Conservation (phyloP, 2,797 vertebrate genomes). For the Botia almorhae region DNA sequence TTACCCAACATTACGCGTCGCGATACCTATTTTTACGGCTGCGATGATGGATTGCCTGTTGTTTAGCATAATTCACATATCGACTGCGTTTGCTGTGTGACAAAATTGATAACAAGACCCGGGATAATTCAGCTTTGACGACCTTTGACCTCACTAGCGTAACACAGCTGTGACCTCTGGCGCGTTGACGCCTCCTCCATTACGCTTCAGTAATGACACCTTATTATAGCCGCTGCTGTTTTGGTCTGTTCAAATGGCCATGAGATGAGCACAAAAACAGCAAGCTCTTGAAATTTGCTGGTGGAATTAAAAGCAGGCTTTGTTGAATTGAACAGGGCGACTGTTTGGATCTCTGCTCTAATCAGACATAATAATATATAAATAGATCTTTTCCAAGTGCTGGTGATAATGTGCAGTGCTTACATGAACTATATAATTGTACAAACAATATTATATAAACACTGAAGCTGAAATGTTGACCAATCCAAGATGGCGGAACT, state of each 20-base stretch:
- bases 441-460: neutral
- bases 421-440: neutral
- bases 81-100: slow-evolving; percentile 24
- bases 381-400: neutral
- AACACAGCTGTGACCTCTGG: slow-evolving; percentile 61
- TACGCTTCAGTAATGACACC: slow-evolving; percentile 18
- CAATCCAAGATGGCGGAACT: neutral
- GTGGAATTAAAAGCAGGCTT: neutral
- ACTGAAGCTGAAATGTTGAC: neutral
- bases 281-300: neutral
- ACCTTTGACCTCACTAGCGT: slow-evolving; percentile 58
- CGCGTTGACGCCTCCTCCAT: slow-evolving; percentile 29
- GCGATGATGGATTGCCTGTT: slow-evolving; percentile 37
- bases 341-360: neutral
- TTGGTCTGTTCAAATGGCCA: neutral
- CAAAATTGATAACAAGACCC: slow-evolving; percentile 64
- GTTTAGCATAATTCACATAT: slow-evolving; percentile 53
- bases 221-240: slow-evolving; percentile 10
- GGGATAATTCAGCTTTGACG: slow-evolving; percentile 55
- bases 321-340: neutral
- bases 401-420: neutral
- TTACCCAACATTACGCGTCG: neutral
- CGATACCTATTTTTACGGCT: slow-evolving; percentile 29
- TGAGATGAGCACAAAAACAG: neutral
- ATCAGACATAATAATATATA: neutral